Base-by-base conservation (phyloP, 2,888 invertebrate species). In the Noctua comes region DNA sequence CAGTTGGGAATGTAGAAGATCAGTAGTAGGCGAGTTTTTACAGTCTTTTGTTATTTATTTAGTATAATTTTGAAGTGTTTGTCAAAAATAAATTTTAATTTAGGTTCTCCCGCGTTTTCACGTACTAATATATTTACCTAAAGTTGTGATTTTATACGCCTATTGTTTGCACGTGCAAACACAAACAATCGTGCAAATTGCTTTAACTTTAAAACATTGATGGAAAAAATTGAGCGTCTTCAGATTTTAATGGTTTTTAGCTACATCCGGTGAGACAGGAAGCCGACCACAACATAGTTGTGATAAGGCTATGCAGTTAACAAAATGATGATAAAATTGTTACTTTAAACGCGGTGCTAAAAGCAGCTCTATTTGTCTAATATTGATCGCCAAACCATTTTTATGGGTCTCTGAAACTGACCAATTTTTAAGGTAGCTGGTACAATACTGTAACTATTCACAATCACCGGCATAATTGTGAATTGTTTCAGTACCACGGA, bases 1-100 rank as follows among this genome's bases (percentile, higher is more conserved):
- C 21, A 51, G 24, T 78, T 54, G 64, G 71, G 71, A 78, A 78
- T 78, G 78, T 78, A 36, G 7, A 51, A 43, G 62, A 64, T 79
- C 18, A n/a, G 51, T 18, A 18, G 10, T 57, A 1, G 64, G n/a
- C 21, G 31, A 48, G 6, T 48, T 57, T 21, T 18, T 31, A 13
- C 11, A 31, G 31, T 46, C 57, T 75, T 59, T n/a, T 4, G 43
- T 40, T 16, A 75, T 31, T 13, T 76, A 54, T 43, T 54, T 2
- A 43, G 75, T 11, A 74, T 43, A 13, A 18, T n/a, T n/a, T 54
- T 76, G 24, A 76, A 46, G 18, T 10, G 31, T 21, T n/a, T 1
- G 4, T 0, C 2, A n/a, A 48, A 31, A n/a, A 71, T 21, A 24
- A 18, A 27, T 18, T 16, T 27, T 54, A 36, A 36, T 36, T 36